A percentile compares a stretch with the other conserved stretches of the same genome.
phyloP scores from a whole-genome alignment of 2,113 vertebrate genomes.

The Oryzias melastigma region DNA sequence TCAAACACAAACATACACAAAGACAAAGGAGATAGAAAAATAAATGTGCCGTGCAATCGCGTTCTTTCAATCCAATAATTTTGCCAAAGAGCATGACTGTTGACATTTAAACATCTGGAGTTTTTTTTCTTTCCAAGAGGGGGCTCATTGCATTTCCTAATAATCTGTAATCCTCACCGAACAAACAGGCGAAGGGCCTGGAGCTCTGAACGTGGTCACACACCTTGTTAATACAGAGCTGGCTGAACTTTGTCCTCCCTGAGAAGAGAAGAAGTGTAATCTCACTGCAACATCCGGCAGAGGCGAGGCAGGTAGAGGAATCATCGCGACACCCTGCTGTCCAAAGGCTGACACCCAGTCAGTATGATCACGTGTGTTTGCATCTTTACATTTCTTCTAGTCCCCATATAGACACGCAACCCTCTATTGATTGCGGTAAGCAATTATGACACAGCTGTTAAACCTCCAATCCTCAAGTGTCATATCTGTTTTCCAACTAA shows the following conservation, averaged over 20 bases:
- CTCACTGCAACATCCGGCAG: conserved; percentile 61
- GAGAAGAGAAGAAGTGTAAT: conserved; percentile 45
- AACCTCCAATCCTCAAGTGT: too few relatives aligned
- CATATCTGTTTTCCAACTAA: too few relatives aligned
- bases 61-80: conserved; percentile 32
- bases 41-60: conserved; percentile 34
- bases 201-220: conserved; percentile 47
- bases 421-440: too few relatives aligned
- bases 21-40: conserved; percentile 13
- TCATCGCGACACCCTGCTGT: conserved; percentile 42
- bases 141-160: conserved; percentile 20
- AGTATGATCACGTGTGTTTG: too few relatives aligned
- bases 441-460: too few relatives aligned
- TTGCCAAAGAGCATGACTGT: conserved; percentile 30
- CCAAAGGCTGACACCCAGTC: conserved; percentile 43
- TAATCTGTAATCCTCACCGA: conserved; percentile 45
- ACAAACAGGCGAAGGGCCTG: conserved; percentile 14
- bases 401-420: too few relatives aligned
- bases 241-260: conserved; percentile 41
- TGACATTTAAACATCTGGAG: conserved; percentile 56
- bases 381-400: too few relatives aligned
- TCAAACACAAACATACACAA: too few relatives aligned
- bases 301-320: conserved; percentile 16
- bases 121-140: conserved; percentile 8
- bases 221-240: conserved; percentile 50